A percentile compares a stretch with the other conserved stretches of the same genome.
These are phyloP conservation scores for Origma solitaria DNA, from an alignment of 2,113 vertebrate species.

Conservation along the genomic window DNA sequence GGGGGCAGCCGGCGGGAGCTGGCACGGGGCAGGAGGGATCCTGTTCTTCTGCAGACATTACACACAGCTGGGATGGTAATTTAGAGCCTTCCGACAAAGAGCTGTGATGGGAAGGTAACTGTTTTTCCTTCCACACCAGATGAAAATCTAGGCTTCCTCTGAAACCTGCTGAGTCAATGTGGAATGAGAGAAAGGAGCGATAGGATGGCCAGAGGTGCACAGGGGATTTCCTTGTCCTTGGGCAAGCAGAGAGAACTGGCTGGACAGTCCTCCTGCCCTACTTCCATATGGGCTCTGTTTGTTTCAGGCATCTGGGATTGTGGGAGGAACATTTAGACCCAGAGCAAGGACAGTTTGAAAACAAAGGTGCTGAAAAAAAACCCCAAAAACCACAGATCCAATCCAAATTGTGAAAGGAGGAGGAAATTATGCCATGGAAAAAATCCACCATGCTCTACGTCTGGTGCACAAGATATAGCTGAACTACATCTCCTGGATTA, in stretches of 20 bases:
- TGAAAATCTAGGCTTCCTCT: conserved; percentile 14
- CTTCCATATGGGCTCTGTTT: not conserved
- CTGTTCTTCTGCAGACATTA: not conserved
- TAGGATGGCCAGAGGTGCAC: not conserved
- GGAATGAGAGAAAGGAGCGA: not conserved
- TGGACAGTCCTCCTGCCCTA: not conserved
- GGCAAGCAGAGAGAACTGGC: not conserved
- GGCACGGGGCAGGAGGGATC: not conserved
- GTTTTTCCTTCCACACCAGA: conserved; percentile 4
- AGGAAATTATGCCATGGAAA: not conserved
- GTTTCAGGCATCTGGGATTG: not conserved
- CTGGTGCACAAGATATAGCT: not conserved
- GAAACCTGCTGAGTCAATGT: conserved; percentile 46
- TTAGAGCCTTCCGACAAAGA: not conserved
- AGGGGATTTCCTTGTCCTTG: conserved; percentile 30
- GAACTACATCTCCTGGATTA: not conserved
- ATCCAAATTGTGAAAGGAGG: not conserved
- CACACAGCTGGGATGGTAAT: not conserved
- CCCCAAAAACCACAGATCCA: not conserved
- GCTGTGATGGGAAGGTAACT: not conserved
- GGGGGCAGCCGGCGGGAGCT: not conserved
- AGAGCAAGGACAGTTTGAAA: not conserved
- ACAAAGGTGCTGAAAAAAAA: not conserved
- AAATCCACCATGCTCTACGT: not conserved
- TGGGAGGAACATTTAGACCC: not conserved